Base-by-base conservation (phyloP, 2,113 vertebrate species). In the Panthera uncia region DNA sequence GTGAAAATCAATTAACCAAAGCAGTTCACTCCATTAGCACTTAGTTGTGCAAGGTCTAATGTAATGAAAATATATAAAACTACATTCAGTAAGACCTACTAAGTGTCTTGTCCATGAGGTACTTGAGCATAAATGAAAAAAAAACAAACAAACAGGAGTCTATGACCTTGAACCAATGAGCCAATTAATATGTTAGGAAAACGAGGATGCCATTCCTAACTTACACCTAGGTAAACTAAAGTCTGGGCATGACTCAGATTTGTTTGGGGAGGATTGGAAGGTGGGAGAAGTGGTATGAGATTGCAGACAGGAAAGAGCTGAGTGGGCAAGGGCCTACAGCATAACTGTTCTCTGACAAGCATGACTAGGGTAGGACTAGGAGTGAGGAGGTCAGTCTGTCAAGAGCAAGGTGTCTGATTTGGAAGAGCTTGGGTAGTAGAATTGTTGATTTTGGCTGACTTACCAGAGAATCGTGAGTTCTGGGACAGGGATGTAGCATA, bases 1-100 rank as follows among this genome's bases (percentile, higher is more conserved):
- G 15, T 78, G 36, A 85, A 94, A 95, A 92, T 71, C 82, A 95
- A 23, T 41, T 81, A 93, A 85, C 13, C 19, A 76, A 84, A 88
- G 23, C 25, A 85, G 18, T 78, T 82, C 45, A 84, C 19, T 91
- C 12, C 14, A 71, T 7, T 89, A 74, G 13, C 68, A 95, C 23
- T 94, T 71, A 85, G 89, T 93, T 97, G 50, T 81, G 10, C 18
- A 10, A 85, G 14, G 1, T 73, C 6, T 82, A 21, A 50, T 74
- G 45, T n/a, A 21, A 78, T 80, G 3, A 94, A 27, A 65, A 79
- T 65, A 55, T 87, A 69, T 68, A 73, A 78, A 89, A 63, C 2
- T 86, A 13, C 31, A 82, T 90, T 94, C 11, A 93, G 31, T 66
- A 81, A 87, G 31, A 73, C 7, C 31, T 86, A 48, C 18, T 95